Evolutionary conservation across 2,113 vertebrate species (phyloP).

Genomic region (Opisthocomus hoazin): DNA sequence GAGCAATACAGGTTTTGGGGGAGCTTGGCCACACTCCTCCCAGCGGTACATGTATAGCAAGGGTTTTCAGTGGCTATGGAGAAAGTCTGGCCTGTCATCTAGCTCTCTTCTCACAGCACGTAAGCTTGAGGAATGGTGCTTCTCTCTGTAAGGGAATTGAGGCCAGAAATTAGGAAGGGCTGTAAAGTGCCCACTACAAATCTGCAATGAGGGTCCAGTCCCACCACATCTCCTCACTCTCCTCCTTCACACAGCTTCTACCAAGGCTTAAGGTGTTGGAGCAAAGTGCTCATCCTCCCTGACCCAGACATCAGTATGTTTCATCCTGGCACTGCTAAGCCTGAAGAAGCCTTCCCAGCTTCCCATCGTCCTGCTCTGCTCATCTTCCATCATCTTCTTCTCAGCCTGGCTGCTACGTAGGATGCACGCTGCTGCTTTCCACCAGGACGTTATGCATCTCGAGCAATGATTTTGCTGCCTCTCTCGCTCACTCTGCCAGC

Average conservation of each 20-base stretch:
- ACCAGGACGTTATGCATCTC: not conserved
- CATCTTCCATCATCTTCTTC: not conserved
- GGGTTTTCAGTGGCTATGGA: not conserved
- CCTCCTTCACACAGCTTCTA: not conserved
- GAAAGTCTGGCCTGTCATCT: not conserved
- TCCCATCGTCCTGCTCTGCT: not conserved
- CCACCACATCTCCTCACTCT: not conserved
- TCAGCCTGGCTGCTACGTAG: not conserved
- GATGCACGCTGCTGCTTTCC: not conserved
- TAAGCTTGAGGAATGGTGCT: not conserved
- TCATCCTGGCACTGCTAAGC: not conserved
- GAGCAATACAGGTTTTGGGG: not conserved
- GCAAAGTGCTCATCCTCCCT: not conserved
- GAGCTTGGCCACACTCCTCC: not conserved
- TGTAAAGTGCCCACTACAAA: not conserved
- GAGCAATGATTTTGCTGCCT: not conserved
- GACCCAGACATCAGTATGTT: not conserved
- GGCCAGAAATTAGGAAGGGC: not conserved
- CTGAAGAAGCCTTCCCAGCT: not conserved
- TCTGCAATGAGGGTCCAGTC: not conserved
- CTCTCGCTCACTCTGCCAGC: not conserved
- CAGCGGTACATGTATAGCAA: rapidly evolving
- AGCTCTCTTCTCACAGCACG: not conserved
- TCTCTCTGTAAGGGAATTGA: not conserved
- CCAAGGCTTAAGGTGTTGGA: not conserved